A percentile compares a stretch with the other conserved stretches of the same genome.
phyloP scores from a whole-genome alignment of 2,888 invertebrate genomes.

The Sepiola atlantica region DNA sequence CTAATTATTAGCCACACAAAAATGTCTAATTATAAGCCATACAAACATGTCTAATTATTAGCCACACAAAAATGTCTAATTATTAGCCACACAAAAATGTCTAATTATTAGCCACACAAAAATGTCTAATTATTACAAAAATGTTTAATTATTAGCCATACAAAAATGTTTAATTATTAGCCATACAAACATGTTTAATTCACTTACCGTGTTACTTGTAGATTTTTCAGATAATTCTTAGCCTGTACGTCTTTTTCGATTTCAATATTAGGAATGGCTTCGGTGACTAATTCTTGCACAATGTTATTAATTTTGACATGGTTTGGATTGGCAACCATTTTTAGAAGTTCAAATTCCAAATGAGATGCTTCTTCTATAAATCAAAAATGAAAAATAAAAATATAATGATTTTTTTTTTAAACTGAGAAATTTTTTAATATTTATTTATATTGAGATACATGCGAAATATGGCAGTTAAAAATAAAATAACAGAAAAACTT shows the following conservation, averaged over 20 bases:
- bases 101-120: too few relatives aligned
- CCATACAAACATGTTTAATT: not conserved
- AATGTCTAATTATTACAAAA: too few relatives aligned
- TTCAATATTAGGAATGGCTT: not conserved
- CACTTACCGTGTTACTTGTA: not conserved
- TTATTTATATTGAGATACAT: too few relatives aligned
- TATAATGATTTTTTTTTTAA: not conserved
- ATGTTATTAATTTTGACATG: not conserved
- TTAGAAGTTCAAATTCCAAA: constrained; percentile 13
- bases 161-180: too few relatives aligned
- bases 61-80: too few relatives aligned
- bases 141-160: too few relatives aligned
- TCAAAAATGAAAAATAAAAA: not conserved
- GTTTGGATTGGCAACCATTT: not conserved
- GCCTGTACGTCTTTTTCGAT: not conserved
- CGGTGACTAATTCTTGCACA: not conserved
- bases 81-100: too few relatives aligned
- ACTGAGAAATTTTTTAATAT: too few relatives aligned
- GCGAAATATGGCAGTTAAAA: too few relatives aligned
- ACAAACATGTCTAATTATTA: not conserved
- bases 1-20: too few relatives aligned
- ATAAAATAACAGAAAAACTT: too few relatives aligned
- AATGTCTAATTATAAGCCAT: too few relatives aligned
- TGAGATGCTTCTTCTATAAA: not conserved
- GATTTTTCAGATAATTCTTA: not conserved